Conservation (phyloP, 2,888 invertebrate genomes). For the Sussaba pulchella region DNA sequence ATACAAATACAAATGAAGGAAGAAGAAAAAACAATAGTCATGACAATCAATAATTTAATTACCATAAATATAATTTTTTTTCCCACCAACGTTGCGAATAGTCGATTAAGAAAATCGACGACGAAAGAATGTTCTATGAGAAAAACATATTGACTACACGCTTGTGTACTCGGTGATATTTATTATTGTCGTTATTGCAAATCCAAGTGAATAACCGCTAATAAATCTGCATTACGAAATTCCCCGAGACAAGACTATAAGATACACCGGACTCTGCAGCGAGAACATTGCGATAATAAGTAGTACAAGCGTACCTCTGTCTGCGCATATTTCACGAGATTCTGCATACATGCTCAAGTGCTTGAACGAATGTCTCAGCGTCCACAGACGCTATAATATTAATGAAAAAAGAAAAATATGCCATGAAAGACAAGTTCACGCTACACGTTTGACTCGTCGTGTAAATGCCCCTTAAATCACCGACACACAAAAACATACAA, state of each 20-base stretch:
- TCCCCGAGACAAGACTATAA: conserved; percentile 14
- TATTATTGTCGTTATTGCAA: conserved; percentile 62
- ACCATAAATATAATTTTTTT: background rate
- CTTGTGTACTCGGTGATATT: conserved; percentile 2
- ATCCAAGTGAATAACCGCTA: conserved; percentile 63
- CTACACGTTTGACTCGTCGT: conserved; percentile 35
- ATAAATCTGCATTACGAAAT: conserved; percentile 72
- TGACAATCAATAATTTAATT: too few relatives aligned
- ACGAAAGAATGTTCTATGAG: background rate
- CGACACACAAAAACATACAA: too few relatives aligned
- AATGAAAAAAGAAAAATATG: background rate
- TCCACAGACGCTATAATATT: background rate
- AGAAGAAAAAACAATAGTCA: too few relatives aligned
- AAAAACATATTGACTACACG: background rate
- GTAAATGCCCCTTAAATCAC: conserved; percentile 44
- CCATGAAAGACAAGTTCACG: conserved; percentile 16
- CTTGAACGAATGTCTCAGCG: conserved; percentile 2
- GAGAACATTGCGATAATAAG: conserved; percentile 13
- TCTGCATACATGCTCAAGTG: background rate
- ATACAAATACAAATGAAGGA: too few relatives aligned
- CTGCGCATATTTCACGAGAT: background rate
- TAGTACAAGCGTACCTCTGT: background rate
- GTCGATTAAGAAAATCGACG: background rate
- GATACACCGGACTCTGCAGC: conserved; percentile 14
- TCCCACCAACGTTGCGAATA: background rate